Conservation (phyloP, 2,888 invertebrate genomes). For the Papilio gigon region DNA sequence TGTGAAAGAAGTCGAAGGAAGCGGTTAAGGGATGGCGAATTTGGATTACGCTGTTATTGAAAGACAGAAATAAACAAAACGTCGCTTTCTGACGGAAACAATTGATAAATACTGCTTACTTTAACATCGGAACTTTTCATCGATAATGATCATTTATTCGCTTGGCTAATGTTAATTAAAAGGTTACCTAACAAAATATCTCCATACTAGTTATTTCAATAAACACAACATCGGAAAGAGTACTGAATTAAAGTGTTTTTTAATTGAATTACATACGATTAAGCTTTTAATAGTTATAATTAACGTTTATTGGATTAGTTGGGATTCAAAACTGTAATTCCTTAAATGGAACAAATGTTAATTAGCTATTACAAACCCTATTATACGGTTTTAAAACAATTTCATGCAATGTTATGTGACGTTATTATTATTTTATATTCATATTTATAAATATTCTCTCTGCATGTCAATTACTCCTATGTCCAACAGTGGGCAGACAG, state of each 20-base stretch:
- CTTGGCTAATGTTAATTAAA: too few relatives aligned
- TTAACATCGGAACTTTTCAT: neutral
- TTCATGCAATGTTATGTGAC: neutral
- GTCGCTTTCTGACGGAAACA: slow-evolving; percentile 51
- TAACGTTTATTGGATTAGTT: neutral
- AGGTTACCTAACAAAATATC: too few relatives aligned
- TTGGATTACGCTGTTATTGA: slow-evolving; percentile 57
- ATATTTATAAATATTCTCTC: too few relatives aligned
- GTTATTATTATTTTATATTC: too few relatives aligned
- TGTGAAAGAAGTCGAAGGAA: slow-evolving; percentile 63
- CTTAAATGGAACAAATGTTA: neutral
- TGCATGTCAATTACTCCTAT: too few relatives aligned
- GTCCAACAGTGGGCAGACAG: too few relatives aligned
- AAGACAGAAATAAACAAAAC: slow-evolving; percentile 48
- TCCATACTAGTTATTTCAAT: too few relatives aligned
- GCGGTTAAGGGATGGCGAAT: slow-evolving; percentile 44
- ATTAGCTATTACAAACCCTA: neutral
- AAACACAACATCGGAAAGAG: too few relatives aligned
- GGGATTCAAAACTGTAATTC: neutral
- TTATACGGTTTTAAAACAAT: slow-evolving; percentile 6
- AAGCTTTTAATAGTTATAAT: neutral
- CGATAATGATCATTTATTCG: too few relatives aligned
- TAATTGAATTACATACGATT: too few relatives aligned
- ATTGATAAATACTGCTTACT: slow-evolving; percentile 48
- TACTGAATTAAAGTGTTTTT: too few relatives aligned